A percentile compares a stretch with the other conserved stretches of the same genome.
These are phyloP conservation scores for Drosophila pseudotalamancana DNA, from an alignment of 2,888 invertebrate genomes.

Conservation along the genomic window DNA sequence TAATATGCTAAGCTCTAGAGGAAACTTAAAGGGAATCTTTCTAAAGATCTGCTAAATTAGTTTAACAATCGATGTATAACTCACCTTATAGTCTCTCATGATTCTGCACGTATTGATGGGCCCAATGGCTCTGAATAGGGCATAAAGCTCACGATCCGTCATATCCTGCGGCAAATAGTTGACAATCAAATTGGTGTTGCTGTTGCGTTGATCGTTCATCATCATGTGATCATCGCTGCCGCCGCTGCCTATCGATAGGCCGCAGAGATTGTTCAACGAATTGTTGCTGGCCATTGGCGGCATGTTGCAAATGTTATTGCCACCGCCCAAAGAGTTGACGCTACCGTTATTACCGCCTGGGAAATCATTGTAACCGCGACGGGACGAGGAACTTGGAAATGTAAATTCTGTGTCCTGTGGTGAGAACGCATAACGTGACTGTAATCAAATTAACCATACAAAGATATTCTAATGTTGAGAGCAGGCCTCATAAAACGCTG, in stretches of 20 bases:
- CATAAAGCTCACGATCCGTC: slow-evolving; percentile 95
- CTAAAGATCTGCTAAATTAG: neutral
- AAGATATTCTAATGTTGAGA: slow-evolving; percentile 77
- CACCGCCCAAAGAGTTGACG: slow-evolving; percentile 65
- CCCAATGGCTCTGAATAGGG: slow-evolving; percentile 94
- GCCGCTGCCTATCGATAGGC: slow-evolving; percentile 71
- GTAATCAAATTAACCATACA: slow-evolving; percentile 82
- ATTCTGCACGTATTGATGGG: slow-evolving; percentile 95
- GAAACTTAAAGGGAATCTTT: too few species aligned
- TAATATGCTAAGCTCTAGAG: too few species aligned
- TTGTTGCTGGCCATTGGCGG: slow-evolving; percentile 80
- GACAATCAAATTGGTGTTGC: slow-evolving; percentile 94
- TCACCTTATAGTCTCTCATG: slow-evolving; percentile 94
- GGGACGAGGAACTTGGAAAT: slow-evolving; percentile 83
- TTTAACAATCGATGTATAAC: slow-evolving; percentile 4
- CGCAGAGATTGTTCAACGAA: slow-evolving; percentile 72
- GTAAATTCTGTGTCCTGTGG: slow-evolving; percentile 85
- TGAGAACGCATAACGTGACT: slow-evolving; percentile 85
- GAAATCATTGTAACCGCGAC: slow-evolving; percentile 84
- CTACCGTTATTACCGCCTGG: slow-evolving; percentile 75
- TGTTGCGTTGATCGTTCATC: slow-evolving; percentile 61
- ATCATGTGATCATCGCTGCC: slow-evolving; percentile 75
- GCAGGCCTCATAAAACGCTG: slow-evolving; percentile 75
- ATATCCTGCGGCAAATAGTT: slow-evolving; percentile 98
- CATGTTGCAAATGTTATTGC: slow-evolving; percentile 67